These are phyloP conservation scores for Sitta europaea DNA, from an alignment of 2,113 vertebrate genomes.

Conservation along the genomic window DNA sequence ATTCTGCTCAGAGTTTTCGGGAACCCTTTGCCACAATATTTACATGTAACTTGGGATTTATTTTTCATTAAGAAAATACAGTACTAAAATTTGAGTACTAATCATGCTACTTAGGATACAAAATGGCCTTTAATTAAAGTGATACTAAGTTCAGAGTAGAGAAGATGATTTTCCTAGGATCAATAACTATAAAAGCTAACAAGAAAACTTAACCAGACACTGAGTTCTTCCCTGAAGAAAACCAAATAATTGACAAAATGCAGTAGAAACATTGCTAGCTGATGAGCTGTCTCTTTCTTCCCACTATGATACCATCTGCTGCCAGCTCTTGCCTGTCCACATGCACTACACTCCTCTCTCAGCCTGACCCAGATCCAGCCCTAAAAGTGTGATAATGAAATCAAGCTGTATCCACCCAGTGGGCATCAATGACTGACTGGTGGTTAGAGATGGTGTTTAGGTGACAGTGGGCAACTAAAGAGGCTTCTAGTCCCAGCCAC, in stretches of 20 bases:
- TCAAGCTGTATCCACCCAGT: not conserved
- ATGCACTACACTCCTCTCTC: not conserved
- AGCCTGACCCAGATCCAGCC: not conserved
- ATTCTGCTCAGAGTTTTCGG: not conserved
- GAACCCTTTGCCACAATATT: not conserved
- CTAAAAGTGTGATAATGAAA: not conserved
- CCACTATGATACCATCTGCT: not conserved
- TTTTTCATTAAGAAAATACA: not conserved
- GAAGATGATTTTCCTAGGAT: not conserved
- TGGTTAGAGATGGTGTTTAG: not conserved
- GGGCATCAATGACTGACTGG: not conserved
- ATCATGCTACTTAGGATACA: not conserved
- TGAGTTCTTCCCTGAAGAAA: not conserved
- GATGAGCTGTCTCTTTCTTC: slow-evolving; percentile 10
- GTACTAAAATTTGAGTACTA: not conserved
- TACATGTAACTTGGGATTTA: not conserved
- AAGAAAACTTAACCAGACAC: not conserved
- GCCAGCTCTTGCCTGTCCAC: not conserved
- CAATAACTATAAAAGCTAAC: not conserved
- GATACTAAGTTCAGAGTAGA: not conserved
- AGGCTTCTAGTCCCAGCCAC: not conserved
- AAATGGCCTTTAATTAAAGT: not conserved
- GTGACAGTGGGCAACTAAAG: not conserved
- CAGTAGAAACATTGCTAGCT: not conserved
- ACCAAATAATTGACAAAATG: not conserved